Evolutionary conservation across 2,888 invertebrate genomes (phyloP), one percentile per base, ranked within the genome.

Genomic region (Drosophila pseudotalamancana): DNA sequence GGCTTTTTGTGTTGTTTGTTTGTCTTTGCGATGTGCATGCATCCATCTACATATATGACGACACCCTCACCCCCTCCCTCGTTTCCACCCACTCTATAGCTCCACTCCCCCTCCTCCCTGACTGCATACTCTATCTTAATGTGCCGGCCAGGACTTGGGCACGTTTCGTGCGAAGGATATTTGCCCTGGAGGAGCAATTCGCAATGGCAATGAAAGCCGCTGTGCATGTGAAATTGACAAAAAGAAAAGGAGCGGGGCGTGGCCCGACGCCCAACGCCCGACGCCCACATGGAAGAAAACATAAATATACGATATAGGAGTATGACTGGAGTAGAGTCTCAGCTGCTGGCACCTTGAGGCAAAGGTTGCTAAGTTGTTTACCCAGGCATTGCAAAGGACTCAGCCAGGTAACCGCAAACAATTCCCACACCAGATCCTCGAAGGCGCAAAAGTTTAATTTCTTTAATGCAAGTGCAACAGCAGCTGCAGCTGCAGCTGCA

Each of bases 141-240:
- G 39, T 39, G 49, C 35, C 50, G 45, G 43, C 29, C 45, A 46
- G 57, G 80, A 79, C 77, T 87, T 87, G 75, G 64, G 87, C 83
- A 83, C 83, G 83, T 87, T 66, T 55, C 51, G 29, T 57, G 73
- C 63, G 51, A 61, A 63, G 83, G 71, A 83, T 86, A 77, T 72
- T 75, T 77, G 77, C 74, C 87, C 81, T 74, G 70, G 64, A 84
- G 87, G 63, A 70, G 74, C 77, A 86, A 83, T 79, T 79, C 73
- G 61, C 63, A 23, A 43, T 51, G 77, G 77, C 82, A 67, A 68
- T 75, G 78, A 67, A 70, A 65, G 73, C 66, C 77, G 63, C 35
- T 59, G 66, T 69, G 75, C 85, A 78, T 74, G 71, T 57, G 73
- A 73, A 83, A 82, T 86, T 79, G 86, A 86, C 83, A 83, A 85